Percentiles rank a stretch among this genome's conserved stretches.
Evolutionary conservation across 1,140 invertebrate genomes (phyloP).

Genomic region (Copidosoma floridanum): DNA sequence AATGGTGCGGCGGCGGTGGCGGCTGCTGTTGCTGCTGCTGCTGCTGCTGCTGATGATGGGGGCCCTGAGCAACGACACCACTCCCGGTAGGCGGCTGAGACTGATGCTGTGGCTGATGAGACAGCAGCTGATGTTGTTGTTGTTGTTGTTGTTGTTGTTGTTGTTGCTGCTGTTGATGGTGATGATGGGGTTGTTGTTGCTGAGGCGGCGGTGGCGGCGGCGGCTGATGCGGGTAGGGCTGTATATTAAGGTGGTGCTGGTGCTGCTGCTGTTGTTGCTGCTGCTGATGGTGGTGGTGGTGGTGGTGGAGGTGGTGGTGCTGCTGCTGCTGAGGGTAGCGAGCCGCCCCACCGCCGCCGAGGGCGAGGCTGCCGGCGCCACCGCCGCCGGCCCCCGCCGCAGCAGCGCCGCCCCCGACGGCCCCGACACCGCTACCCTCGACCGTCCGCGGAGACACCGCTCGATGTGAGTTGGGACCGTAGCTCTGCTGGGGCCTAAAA

Average conservation of each 20-base stretch:
- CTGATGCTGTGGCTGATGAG: neutral
- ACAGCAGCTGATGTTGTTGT: neutral
- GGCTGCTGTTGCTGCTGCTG: constrained; percentile 1
- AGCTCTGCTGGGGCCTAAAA: constrained; percentile 51
- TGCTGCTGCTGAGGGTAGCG: constrained; percentile 1
- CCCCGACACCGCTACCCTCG: constrained; percentile 30
- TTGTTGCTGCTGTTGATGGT: neutral
- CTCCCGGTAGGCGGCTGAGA: neutral
- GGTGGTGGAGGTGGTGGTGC: constrained; percentile 11
- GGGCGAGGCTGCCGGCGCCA: constrained; percentile 25
- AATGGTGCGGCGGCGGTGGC: neutral
- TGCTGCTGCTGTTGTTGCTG: too few relatives aligned
- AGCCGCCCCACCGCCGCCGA: constrained; percentile 28
- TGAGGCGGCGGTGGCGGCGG: neutral
- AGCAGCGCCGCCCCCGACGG: constrained; percentile 15
- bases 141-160: neutral
- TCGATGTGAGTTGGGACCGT: constrained; percentile 44
- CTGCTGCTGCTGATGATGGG: constrained; percentile 9
- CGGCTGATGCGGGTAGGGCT: neutral
- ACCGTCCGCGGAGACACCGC: constrained; percentile 51
- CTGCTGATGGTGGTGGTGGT: too few relatives aligned
- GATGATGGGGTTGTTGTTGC: constrained; percentile 10
- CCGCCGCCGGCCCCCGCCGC: constrained; percentile 26
- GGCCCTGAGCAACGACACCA: too few relatives aligned
- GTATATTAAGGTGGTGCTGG: constrained; percentile 7